A percentile compares a stretch with the other conserved stretches of the same genome.
phyloP scores from a whole-genome alignment of 2,797 vertebrate genomes.

The Bradypodion ventrale region DNA sequence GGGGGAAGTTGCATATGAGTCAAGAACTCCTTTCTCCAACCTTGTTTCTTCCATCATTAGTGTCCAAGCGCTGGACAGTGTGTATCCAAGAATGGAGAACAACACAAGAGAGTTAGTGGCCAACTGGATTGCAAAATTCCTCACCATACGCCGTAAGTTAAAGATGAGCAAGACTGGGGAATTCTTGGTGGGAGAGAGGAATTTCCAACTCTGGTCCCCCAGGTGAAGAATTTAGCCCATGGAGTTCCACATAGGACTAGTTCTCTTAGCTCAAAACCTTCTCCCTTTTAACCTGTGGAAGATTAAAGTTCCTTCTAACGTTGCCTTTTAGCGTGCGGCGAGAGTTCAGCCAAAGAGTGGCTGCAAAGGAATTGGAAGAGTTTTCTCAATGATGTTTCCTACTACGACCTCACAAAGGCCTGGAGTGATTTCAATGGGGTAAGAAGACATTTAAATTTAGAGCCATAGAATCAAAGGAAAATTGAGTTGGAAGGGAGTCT shows the following conservation, averaged over 20 bases:
- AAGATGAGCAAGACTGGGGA: not conserved
- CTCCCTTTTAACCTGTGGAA: not conserved
- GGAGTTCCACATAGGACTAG: too few species aligned
- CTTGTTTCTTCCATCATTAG: slow-evolving; percentile 26
- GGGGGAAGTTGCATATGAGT: not conserved
- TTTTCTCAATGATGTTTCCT: slow-evolving; percentile 39
- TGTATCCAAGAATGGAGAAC: slow-evolving; percentile 25
- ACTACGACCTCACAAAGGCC: slow-evolving; percentile 1
- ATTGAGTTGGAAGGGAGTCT: too few species aligned
- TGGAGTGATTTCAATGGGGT: slow-evolving; percentile 47
- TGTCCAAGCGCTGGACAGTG: slow-evolving; percentile 43
- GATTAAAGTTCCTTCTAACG: not conserved
- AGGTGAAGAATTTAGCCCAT: too few species aligned
- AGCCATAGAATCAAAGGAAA: too few species aligned
- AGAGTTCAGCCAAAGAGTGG: slow-evolving; percentile 38
- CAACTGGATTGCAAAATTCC: slow-evolving; percentile 47
- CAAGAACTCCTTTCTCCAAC: not conserved
- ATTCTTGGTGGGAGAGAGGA: too few species aligned
- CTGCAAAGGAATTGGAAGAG: slow-evolving; percentile 41
- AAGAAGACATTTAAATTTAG: slow-evolving; percentile 37
- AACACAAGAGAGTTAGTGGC: slow-evolving; percentile 28
- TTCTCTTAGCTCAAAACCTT: too few species aligned
- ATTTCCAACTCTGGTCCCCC: too few species aligned
- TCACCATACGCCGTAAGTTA: slow-evolving; percentile 40
- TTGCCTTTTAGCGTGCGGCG: slow-evolving; percentile 45